A percentile compares a stretch with the other conserved stretches of the same genome.
These are phyloP conservation scores for Chorisops tibialis DNA, from an alignment of 2,888 invertebrate species.

Conservation along the genomic window DNA sequence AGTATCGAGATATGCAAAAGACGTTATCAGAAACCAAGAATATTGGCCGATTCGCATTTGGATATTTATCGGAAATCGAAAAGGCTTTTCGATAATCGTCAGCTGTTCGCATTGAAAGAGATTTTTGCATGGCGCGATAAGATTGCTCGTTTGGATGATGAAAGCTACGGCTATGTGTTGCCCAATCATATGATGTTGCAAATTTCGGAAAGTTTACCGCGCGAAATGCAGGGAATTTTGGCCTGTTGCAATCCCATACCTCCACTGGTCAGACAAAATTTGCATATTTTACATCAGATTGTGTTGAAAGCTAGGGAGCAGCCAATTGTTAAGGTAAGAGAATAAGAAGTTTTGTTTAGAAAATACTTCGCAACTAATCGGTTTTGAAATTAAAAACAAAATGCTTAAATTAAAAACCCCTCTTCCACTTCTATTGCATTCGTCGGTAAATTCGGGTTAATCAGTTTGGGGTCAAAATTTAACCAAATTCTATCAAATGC, in stretches of 20 bases:
- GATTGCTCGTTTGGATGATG: slow-evolving; percentile 82
- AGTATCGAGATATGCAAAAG: slow-evolving; percentile 75
- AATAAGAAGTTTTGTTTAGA: no score
- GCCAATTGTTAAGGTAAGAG: slow-evolving; percentile 59
- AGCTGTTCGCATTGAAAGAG: slow-evolving; percentile 76
- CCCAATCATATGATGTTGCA: slow-evolving; percentile 95
- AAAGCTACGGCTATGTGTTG: slow-evolving; percentile 86
- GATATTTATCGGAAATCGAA: slow-evolving; percentile 74
- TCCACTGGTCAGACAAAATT: slow-evolving; percentile 59
- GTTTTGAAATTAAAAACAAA: no score
- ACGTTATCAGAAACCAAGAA: slow-evolving; percentile 75
- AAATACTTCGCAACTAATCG: no score
- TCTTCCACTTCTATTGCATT: no score
- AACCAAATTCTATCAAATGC: no score
- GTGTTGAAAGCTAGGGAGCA: slow-evolving; percentile 68
- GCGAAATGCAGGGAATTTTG: slow-evolving; percentile 88
- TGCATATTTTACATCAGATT: slow-evolving; percentile 62
- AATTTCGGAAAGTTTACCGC: slow-evolving; percentile 81
- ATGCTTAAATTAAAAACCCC: no score
- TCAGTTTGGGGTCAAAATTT: no score
- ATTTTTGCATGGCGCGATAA: slow-evolving; percentile 86
- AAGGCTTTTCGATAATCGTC: slow-evolving; percentile 78
- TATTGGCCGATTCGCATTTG: slow-evolving; percentile 67
- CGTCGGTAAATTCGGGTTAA: no score
- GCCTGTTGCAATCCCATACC: slow-evolving; percentile 94